Base-by-base conservation (phyloP, 2,888 invertebrate species). In the Cacoxenus indagator region DNA sequence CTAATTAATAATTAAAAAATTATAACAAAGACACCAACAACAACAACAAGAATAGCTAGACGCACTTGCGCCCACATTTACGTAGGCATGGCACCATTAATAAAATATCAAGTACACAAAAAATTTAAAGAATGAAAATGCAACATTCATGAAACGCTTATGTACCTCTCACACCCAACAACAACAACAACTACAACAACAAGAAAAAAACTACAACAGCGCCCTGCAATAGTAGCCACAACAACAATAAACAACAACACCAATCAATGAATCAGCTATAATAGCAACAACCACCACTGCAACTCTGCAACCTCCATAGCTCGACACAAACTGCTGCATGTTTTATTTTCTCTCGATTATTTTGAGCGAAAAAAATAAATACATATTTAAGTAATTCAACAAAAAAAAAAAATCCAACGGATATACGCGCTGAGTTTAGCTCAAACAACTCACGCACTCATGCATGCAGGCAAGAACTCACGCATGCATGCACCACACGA, bases 21-120 rank as follows among this genome's bases (percentile, higher is more conserved):
- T n/a, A 24, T n/a, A 59, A 55, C 11, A 29, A 57, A 45, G 45
- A 54, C 22, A 26, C 26, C 43, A 67, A 55, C 62, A 67, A 37
- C 22, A 26, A n/a, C n/a, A n/a, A n/a, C n/a, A n/a, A n/a, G n/a
- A 46, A 43, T 67, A 46, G 19, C 68, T 61, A 31, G 17, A 65
- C 70, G 43, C 66, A 31, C 64, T 66, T 51, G 67, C 45, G 57
- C 54, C 64, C 67, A 76, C 78, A 73, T 73, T 62, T 77, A 75
- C 75, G 71, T 81, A 78, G 76, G 78, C 76, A 73, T 69, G 74
- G 72, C 73, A 73, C 74, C 62, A 67, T 65, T 8, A 37, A 37
- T 14, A 27, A 29, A 61, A 5, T 65, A 31, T 26, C 11, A 65
- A 54, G 22, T 31, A 55, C 62, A 67, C 31, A 64, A 48, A 68